Conservation (phyloP, 1,140 invertebrate genomes). For the Octopus bimaculoides region DNA sequence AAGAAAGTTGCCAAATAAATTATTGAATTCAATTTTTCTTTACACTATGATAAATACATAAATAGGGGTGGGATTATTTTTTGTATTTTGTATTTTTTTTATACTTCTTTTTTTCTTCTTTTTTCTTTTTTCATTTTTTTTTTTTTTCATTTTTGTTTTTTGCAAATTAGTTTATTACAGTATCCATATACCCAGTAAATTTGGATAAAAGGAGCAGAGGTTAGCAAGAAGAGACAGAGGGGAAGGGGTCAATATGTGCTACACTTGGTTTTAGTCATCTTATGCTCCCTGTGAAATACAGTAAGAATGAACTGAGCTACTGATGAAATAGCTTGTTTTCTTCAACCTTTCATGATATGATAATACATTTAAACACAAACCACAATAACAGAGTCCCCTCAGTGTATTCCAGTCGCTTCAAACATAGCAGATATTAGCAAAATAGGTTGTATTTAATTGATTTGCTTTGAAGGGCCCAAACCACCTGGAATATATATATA, state of each 20-base stretch:
- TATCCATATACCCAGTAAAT: too few species aligned
- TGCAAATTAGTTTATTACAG: too few species aligned
- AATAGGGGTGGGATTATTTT: neutral
- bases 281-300: too few species aligned
- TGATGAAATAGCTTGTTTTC: neutral
- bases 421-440: neutral
- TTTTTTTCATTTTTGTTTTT: neutral
- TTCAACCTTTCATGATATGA: conserved; percentile 4
- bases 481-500: neutral
- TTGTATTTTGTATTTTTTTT: neutral
- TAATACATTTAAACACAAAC: conserved; percentile 11
- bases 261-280: too few species aligned
- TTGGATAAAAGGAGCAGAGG: too few species aligned
- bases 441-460: neutral
- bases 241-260: too few species aligned
- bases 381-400: conserved; percentile 3
- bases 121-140: neutral
- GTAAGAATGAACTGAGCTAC: too few species aligned
- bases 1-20: conserved; percentile 6
- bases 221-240: too few species aligned
- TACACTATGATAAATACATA: conserved; percentile 9
- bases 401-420: neutral
- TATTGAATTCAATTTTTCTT: conserved; percentile 5
- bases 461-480: neutral
- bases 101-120: neutral